Conservation (phyloP, 64 coral and sea anemone genomes). For the Montipora cactus region DNA sequence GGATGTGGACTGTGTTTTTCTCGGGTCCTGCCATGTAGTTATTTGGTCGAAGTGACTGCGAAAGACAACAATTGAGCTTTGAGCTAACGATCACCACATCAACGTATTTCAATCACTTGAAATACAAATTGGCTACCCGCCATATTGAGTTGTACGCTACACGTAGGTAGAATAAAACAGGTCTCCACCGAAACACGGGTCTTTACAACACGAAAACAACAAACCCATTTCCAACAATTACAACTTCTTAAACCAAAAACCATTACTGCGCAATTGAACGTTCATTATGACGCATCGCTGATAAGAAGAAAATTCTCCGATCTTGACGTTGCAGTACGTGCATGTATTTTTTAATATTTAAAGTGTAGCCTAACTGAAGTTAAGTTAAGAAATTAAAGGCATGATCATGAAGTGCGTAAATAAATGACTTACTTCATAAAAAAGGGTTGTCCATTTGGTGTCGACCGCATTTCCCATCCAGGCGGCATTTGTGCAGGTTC, state of each 20-base stretch:
- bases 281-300: conserved; percentile 13
- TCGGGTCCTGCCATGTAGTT: conserved; percentile 96
- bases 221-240: neutral
- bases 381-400: conserved; percentile 31
- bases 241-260: neutral
- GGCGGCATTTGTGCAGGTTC: conserved; percentile 77
- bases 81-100: neutral
- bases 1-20: conserved; percentile 95
- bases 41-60: conserved; percentile 94
- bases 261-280: conserved; percentile 12
- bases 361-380: conserved; percentile 51
- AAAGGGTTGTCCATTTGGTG: conserved; percentile 83
- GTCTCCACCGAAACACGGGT: conserved; percentile 38
- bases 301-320: neutral
- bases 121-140: conserved; percentile 67
- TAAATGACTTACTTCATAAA: conserved; percentile 98
- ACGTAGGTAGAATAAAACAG: conserved; percentile 73
- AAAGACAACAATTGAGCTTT: conserved; percentile 43
- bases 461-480: conserved; percentile 95
- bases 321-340: neutral
- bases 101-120: conserved; percentile 24
- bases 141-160: conserved; percentile 78
- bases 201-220: conserved; percentile 33
- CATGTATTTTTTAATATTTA: conserved; percentile 41
- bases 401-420: neutral